Evolutionary conservation across 1,140 invertebrate genomes (phyloP).

Genomic region (Gryon sp.): DNA sequence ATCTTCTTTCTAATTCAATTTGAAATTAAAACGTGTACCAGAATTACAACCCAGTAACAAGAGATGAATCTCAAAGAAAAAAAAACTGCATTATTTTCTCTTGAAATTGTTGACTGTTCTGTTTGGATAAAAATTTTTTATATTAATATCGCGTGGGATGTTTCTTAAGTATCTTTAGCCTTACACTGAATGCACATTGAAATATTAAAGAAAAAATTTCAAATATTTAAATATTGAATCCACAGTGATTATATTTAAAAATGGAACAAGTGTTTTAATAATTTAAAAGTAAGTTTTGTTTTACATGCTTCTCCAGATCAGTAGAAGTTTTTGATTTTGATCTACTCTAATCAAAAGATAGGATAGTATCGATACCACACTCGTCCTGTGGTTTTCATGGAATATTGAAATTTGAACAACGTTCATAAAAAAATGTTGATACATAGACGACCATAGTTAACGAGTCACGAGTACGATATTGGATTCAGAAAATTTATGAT

Average conservation of each 20-base stretch:
- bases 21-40: slow-evolving; percentile 44
- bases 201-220: too few relatives aligned
- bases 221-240: too few relatives aligned
- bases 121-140: slow-evolving; percentile 51
- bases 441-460: slow-evolving; percentile 73
- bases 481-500: slow-evolving; percentile 75
- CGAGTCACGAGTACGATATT: slow-evolving; percentile 76
- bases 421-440: slow-evolving; percentile 72
- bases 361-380: too few relatives aligned
- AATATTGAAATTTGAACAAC: slow-evolving; percentile 71
- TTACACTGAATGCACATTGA: too few relatives aligned
- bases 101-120: slow-evolving; percentile 49
- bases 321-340: too few relatives aligned
- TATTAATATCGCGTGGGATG: background rate
- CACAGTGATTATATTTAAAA: too few relatives aligned
- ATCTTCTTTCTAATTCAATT: slow-evolving; percentile 48
- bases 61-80: slow-evolving; percentile 51
- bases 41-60: slow-evolving; percentile 47
- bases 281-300: too few relatives aligned
- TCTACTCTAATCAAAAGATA: too few relatives aligned
- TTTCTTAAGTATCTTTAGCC: too few relatives aligned
- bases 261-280: too few relatives aligned
- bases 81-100: slow-evolving; percentile 22
- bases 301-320: too few relatives aligned
- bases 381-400: slow-evolving; percentile 59